phyloP scores from a whole-genome alignment of 2,113 vertebrate genomes.

The Pedetes capensis region DNA sequence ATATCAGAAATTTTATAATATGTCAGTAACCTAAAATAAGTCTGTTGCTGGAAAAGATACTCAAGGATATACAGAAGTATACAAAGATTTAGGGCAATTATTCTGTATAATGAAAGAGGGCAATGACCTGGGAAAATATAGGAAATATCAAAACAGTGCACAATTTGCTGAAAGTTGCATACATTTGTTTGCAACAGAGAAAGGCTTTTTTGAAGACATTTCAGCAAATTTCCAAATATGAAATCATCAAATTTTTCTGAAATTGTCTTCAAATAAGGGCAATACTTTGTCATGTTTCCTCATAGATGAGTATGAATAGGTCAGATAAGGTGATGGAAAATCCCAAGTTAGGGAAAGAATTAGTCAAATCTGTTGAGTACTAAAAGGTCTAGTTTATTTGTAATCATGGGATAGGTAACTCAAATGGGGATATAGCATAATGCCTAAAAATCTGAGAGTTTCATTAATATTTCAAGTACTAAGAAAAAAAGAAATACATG shows the following conservation, averaged over 20 bases:
- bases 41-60: neutral
- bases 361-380: neutral
- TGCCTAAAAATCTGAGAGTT: neutral
- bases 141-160: neutral
- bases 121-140: neutral
- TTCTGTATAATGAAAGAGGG: neutral
- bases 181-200: neutral
- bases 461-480: neutral
- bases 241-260: neutral
- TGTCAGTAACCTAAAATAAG: neutral
- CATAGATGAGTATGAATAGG: neutral
- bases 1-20: neutral
- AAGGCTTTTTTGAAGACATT: neutral
- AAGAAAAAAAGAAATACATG: neutral
- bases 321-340: neutral
- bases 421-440: neutral
- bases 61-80: neutral
- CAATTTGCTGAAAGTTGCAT: neutral
- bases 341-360: neutral
- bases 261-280: neutral
- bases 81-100: neutral
- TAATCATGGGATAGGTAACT: neutral
- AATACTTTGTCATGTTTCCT: neutral
- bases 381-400: neutral
- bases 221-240: neutral